Base-by-base conservation (phyloP, 2,113 vertebrate genomes). In the Talpa occidentalis region DNA sequence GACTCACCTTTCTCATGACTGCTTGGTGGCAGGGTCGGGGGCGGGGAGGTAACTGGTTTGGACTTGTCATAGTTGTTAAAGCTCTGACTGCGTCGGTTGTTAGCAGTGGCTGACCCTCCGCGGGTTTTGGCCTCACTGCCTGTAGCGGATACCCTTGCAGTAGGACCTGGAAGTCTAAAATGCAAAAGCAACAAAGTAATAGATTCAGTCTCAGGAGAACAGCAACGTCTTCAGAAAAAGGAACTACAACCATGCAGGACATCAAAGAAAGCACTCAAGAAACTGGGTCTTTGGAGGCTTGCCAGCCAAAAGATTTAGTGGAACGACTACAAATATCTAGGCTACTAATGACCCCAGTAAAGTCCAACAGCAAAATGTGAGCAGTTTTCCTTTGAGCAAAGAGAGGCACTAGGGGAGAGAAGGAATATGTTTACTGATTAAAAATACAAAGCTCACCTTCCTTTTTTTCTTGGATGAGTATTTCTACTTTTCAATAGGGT, bases 1-100 rank as follows among this genome's bases (percentile, higher is more conserved):
- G 2, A 96, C 98, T 97, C 98, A 99, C 99, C 99, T 99, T 98
- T 99, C 90, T 99, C 98, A 19, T 96, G 98, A 95, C 78, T 97
- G 88, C 90, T 95, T 85, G 95, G 56, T 6, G 56, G 72, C 37
- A 83, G 90, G 2, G 97, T 90, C 47, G 97, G 70, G 3, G 98
- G 97, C n/a, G 98, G 98, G 42, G 98, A 97, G 96, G 98, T 97
- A 28, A 98, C 98, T 70, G 98, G 99, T 98, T 99, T 99, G 74
- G 99, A 99, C 98, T 99, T 99, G 97, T 99, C 99, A 0, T 98
- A 98, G 96, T 98, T 99, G 98, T 98, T 99, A 98, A 99, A 99
- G 98, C 99, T 99, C 98, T 99, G 99, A 97, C 99, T 99, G 95
- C 99, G 99, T 28, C 99, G 98, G 97, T 99, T 99, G 97, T 98